A percentile compares a stretch with the other conserved stretches of the same genome.
phyloP scores from a whole-genome alignment of 2,797 vertebrate genomes.

The Argya squamiceps region DNA sequence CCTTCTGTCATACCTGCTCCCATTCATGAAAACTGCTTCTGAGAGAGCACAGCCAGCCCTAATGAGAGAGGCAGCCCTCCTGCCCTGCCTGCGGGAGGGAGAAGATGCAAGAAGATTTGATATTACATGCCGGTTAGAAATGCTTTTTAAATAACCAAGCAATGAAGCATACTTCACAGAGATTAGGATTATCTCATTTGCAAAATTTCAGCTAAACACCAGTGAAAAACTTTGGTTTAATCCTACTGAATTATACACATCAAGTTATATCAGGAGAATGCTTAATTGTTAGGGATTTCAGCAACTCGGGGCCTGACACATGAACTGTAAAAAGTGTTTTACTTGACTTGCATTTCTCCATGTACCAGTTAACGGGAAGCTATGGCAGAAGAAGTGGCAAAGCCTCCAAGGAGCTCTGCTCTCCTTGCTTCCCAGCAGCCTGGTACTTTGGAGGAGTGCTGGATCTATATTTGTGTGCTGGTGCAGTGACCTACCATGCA shows the following conservation, averaged over 20 bases:
- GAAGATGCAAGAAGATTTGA: neutral
- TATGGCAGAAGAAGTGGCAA: neutral
- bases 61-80: neutral
- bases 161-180: neutral
- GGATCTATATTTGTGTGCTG: neutral
- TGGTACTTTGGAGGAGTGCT: neutral
- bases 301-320: neutral
- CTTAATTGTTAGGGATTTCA: neutral
- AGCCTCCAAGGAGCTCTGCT: neutral
- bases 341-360: neutral
- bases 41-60: neutral
- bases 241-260: neutral
- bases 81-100: neutral
- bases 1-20: neutral
- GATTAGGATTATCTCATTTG: constrained; percentile 41
- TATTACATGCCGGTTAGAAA: neutral
- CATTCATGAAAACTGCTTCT: constrained; percentile 33
- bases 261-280: neutral
- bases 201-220: neutral
- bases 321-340: neutral
- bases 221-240: neutral
- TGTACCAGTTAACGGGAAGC: neutral
- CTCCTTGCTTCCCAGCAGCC: neutral
- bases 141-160: neutral
- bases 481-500: neutral